Evolutionary conservation across 2,888 invertebrate genomes (phyloP), one percentile per base, ranked within the genome.

Genomic region (Cephonodes hylas): DNA sequence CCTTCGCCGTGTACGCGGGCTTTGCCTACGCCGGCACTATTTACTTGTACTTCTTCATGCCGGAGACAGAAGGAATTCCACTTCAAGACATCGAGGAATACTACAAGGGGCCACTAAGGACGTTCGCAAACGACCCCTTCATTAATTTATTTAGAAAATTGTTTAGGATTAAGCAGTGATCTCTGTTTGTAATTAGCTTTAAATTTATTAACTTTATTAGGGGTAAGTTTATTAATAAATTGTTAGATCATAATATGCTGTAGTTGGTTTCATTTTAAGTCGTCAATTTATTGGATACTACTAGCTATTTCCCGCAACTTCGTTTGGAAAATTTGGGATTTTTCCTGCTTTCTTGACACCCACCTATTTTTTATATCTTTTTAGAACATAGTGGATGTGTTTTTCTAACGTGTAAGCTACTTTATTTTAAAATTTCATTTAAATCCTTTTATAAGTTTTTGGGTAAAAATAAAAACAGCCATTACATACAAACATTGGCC

Each of bases 21-120:
- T 85, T 90, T 38, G 87, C 87, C 18, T 81, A 87, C 53, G 42
- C 86, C 0, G 93, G 93, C 34, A 83, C 91, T 7, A 67, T 93
- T n/a, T 91, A 87, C 61, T 77, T 93, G 20, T 93, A 92, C 74
- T 89, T 92, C 70, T 85, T 85, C 61, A 73, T 93, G 60, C 93
- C 93, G 7, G 93, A 93, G 75, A 93, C 93, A 0, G 93, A 93
- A 80, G 91, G 91, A 0, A 84, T 87, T 42, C 81, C 84, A 0
- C 75, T 93, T 42, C 85, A 89, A 70, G 89, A 93, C 67, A 93
- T 93, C n/a, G 93, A 93, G 65, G 76, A 80, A 4, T 85, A 83
- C 63, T 93, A 88, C 66, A 85, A 75, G 15, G 86, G 84, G n/a
- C 75, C 84, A 63, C 68, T 80, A 4, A 80, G 77, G 65, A 81